Conservation (phyloP, 2,888 invertebrate species). For the Agonopterix heracliana region DNA sequence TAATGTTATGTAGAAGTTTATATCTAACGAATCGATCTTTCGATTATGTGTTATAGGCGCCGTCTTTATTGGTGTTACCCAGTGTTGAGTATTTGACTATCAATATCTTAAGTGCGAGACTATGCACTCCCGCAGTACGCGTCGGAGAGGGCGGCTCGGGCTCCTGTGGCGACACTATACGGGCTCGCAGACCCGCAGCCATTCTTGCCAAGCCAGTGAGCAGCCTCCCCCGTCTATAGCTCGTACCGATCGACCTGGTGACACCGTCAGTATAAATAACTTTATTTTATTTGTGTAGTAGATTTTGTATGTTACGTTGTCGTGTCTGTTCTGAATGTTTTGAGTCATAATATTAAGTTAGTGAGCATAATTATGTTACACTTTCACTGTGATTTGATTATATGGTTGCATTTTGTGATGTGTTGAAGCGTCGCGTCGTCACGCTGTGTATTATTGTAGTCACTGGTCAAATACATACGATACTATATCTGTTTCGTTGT, state of each 20-base stretch:
- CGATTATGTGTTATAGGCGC: constrained; percentile 41
- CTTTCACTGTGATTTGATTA: constrained; percentile 70
- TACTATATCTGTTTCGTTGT: constrained; percentile 2
- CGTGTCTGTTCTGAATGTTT: constrained; percentile 45
- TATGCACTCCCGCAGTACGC: constrained; percentile 5
- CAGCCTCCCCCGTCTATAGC: not conserved
- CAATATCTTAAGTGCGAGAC: constrained; percentile 15
- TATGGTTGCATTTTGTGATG: constrained; percentile 62
- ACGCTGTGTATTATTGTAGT: not conserved
- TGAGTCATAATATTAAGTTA: constrained; percentile 69
- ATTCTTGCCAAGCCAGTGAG: not conserved
- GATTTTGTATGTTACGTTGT: constrained; percentile 55
- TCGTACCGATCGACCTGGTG: constrained; percentile 19
- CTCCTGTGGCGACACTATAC: constrained; percentile 6
- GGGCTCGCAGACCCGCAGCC: not conserved
- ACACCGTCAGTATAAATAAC: constrained; percentile 33
- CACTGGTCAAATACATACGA: not conserved
- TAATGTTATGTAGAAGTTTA: constrained; percentile 67
- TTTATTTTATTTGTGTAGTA: constrained; percentile 44
- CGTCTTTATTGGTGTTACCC: constrained; percentile 36
- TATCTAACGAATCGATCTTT: constrained; percentile 46
- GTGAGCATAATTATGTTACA: constrained; percentile 64
- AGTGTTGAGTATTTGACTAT: constrained; percentile 20
- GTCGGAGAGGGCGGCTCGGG: constrained; percentile 11
- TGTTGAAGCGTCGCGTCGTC: constrained; percentile 39